Conservation (phyloP, 1,140 invertebrate genomes). For the Galleria mellonella region DNA sequence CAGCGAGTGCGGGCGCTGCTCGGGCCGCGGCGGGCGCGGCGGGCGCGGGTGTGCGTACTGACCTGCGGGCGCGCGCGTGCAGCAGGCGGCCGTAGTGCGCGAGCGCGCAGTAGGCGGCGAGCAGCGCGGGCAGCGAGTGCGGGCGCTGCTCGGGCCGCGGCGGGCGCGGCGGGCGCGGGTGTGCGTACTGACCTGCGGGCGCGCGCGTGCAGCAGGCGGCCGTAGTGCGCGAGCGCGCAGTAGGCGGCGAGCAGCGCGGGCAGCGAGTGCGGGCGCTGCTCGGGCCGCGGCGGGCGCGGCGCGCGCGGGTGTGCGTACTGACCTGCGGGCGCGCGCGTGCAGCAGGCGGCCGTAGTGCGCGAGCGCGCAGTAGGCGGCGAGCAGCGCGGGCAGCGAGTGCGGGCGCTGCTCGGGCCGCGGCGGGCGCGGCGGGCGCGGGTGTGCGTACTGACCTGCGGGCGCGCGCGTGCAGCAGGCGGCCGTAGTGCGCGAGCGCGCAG, state of each 20-base stretch:
- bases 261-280: constrained; percentile 31
- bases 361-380: constrained; percentile 33
- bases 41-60: too few relatives aligned
- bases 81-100: neutral
- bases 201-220: neutral
- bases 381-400: constrained; percentile 31
- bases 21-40: neutral
- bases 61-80: neutral
- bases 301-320: too few relatives aligned
- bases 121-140: constrained; percentile 30
- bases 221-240: constrained; percentile 10
- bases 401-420: constrained; percentile 13
- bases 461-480: constrained; percentile 22
- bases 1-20: neutral
- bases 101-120: constrained; percentile 17
- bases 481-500: constrained; percentile 19
- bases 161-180: neutral
- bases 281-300: neutral
- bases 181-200: too few relatives aligned
- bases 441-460: constrained; percentile 44
- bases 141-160: constrained; percentile 17
- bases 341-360: neutral
- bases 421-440: constrained; percentile 47
- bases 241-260: constrained; percentile 41
- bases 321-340: too few relatives aligned